A percentile compares a stretch with the other conserved stretches of the same genome.
Conservation (phyloP, 2,888 invertebrate genomes). For the Scelioninae gen. 2 region DNA sequence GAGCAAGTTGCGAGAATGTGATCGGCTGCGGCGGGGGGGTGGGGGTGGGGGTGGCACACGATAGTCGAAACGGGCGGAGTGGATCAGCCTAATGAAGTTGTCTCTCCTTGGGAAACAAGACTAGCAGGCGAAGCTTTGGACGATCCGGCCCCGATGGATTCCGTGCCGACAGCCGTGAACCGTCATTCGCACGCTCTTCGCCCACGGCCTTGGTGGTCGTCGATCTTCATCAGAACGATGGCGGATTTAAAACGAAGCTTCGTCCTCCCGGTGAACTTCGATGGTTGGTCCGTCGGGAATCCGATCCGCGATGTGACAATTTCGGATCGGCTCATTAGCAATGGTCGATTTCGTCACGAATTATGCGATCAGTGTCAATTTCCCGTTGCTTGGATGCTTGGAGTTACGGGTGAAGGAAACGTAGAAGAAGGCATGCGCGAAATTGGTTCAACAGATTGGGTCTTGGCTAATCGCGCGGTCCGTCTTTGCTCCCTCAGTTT, state of each 20-base stretch:
- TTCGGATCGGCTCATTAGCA: constrained; percentile 28
- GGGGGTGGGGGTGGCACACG: not conserved
- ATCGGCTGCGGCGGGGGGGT: no score
- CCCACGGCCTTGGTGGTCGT: constrained; percentile 54
- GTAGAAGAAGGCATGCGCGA: no score
- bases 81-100: constrained; percentile 74
- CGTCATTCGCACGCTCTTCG: constrained; percentile 63
- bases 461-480: no score
- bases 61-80: constrained; percentile 70
- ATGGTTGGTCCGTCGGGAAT: constrained; percentile 6
- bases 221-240: constrained; percentile 57
- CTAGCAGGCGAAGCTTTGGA: constrained; percentile 67
- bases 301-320: constrained; percentile 40
- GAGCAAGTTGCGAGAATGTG: no score
- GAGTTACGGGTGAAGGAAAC: no score
- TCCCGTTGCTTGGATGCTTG: no score
- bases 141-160: constrained; percentile 57
- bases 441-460: no score
- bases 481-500: no score
- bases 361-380: no score
- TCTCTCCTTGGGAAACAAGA: constrained; percentile 70
- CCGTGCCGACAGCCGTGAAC: constrained; percentile 57
- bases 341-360: no score
- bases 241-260: constrained; percentile 36
- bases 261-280: constrained; percentile 24